A percentile compares a stretch with the other conserved stretches of the same genome.
phyloP scores from a whole-genome alignment of 2,113 vertebrate genomes.

The Rhea pennata region DNA sequence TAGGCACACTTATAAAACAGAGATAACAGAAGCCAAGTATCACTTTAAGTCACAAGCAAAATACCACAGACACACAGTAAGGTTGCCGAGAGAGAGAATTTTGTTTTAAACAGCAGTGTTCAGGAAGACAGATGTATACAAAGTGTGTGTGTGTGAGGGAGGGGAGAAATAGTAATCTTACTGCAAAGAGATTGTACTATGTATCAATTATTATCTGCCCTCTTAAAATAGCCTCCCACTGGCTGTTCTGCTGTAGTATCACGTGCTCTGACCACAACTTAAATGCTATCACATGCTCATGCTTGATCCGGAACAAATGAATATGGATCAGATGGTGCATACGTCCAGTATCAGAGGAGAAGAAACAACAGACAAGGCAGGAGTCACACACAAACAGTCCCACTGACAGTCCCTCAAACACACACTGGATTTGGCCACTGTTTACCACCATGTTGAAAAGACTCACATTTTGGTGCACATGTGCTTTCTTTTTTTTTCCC shows the following conservation, averaged over 20 bases:
- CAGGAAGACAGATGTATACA: not conserved
- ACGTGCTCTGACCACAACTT: constrained; percentile 34
- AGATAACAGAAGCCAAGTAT: not conserved
- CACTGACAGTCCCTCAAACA: not conserved
- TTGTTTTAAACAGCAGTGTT: not conserved
- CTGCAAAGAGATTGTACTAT: not conserved
- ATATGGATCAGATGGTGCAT: constrained; percentile 33
- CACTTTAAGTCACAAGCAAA: not conserved
- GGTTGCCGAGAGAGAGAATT: not conserved
- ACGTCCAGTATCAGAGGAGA: not conserved
- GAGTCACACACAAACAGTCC: not conserved
- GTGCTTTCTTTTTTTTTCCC: not conserved
- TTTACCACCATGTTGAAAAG: not conserved
- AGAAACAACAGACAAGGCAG: rapidly evolving
- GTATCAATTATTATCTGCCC: constrained; percentile 41
- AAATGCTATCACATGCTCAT: constrained; percentile 50
- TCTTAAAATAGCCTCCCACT: constrained; percentile 52
- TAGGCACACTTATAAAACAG: not conserved
- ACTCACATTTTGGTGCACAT: not conserved
- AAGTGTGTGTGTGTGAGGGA: not conserved
- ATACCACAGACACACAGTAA: not conserved
- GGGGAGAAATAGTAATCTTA: not conserved
- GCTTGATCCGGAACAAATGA: constrained; percentile 56
- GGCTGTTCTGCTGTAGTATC: constrained; percentile 28
- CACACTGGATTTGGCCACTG: not conserved